A percentile compares a stretch with the other conserved stretches of the same genome.
phyloP scores from a whole-genome alignment of 1,140 invertebrate species.

The Holotrichia oblita region DNA sequence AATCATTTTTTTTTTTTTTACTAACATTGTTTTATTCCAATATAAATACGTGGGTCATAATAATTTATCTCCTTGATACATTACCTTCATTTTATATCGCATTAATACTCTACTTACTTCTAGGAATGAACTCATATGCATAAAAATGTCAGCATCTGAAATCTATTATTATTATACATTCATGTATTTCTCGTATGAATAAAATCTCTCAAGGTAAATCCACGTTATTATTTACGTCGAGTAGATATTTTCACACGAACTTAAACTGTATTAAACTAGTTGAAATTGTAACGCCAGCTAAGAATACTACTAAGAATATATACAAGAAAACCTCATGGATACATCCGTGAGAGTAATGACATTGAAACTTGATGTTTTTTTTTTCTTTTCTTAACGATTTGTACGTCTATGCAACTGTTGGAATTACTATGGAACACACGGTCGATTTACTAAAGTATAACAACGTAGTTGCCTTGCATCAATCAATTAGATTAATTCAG shows the following conservation, averaged over 20 bases:
- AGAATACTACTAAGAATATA: neutral
- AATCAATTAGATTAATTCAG: neutral
- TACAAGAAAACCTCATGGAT: neutral
- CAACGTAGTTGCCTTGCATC: neutral
- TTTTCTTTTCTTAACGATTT: neutral
- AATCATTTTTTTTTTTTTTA: too few relatives aligned
- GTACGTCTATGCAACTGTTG: neutral
- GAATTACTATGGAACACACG: neutral
- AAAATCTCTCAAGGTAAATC: conserved; percentile 9
- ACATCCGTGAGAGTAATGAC: conserved; percentile 19
- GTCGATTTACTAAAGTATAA: neutral
- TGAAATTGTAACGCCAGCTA: neutral
- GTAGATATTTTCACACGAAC: conserved; percentile 4
- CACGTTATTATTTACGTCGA: conserved; percentile 3
- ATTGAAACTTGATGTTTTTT: neutral
- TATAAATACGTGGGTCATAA: too few relatives aligned
- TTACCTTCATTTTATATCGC: too few relatives aligned
- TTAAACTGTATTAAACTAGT: neutral
- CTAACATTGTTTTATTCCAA: too few relatives aligned
- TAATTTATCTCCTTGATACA: too few relatives aligned
- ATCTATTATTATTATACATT: neutral
- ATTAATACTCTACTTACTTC: neutral
- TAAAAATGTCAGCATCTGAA: neutral
- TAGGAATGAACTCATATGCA: neutral
- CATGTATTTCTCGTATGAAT: conserved; percentile 1